Conservation (phyloP, 2,797 vertebrate genomes). For the Neostethus bicornis region DNA sequence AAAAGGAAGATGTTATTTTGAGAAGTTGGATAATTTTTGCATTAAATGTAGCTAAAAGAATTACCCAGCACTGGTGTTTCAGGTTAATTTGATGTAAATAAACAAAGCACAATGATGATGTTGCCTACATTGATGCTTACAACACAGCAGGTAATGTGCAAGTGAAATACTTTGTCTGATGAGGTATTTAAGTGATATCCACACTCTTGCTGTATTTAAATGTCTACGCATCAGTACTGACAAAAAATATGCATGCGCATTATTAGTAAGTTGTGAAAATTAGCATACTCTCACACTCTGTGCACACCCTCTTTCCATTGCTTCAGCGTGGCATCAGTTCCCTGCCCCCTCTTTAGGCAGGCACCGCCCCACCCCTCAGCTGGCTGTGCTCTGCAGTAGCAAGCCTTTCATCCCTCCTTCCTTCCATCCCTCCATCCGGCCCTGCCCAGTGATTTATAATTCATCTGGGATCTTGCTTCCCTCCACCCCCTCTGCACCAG, state of each 20-base stretch:
- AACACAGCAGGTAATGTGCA: background rate
- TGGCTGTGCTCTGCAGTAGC: conserved; percentile 66
- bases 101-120: background rate
- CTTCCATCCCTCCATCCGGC: conserved; percentile 71
- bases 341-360: conserved; percentile 66
- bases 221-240: background rate
- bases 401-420: conserved; percentile 72
- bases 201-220: background rate
- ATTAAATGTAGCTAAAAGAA: background rate
- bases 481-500: conserved; percentile 75
- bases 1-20: background rate
- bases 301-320: conserved; percentile 31
- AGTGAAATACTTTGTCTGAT: background rate
- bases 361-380: conserved; percentile 70
- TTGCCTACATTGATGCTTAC: background rate
- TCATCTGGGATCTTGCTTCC: conserved; percentile 80
- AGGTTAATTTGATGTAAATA: background rate
- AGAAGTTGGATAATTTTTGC: background rate
- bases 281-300: conserved; percentile 6
- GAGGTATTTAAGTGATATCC: background rate
- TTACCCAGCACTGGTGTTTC: background rate
- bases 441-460: conserved; percentile 84
- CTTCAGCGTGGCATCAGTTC: conserved; percentile 54
- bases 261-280: conserved; percentile 4
- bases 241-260: conserved; percentile 1